A percentile compares a stretch with the other conserved stretches of the same genome.
These are phyloP conservation scores for Drosophila ercepeae DNA, from an alignment of 1,140 invertebrate species.

Conservation along the genomic window DNA sequence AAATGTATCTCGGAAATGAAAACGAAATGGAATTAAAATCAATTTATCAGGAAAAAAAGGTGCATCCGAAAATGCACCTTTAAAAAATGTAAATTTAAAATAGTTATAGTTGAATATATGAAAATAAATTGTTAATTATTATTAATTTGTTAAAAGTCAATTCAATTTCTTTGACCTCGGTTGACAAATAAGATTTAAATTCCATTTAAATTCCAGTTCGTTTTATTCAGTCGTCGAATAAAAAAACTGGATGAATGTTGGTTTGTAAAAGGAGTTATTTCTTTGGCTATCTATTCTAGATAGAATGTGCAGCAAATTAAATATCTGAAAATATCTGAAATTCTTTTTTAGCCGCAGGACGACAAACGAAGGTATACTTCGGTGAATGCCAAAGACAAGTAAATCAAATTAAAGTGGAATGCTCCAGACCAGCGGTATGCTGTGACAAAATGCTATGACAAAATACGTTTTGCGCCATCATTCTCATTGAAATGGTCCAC, in stretches of 20 bases:
- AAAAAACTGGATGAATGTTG: neutral
- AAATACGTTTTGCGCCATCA: conserved; percentile 10
- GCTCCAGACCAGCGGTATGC: conserved; percentile 15
- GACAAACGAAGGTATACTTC: conserved; percentile 12
- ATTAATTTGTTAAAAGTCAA: neutral
- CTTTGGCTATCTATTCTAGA: too few relatives aligned
- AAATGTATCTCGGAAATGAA: conserved; percentile 25
- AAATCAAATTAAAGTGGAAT: conserved; percentile 43
- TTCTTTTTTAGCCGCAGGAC: conserved; percentile 12
- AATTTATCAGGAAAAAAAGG: conserved; percentile 7
- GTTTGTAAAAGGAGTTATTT: neutral
- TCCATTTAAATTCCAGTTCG: neutral
- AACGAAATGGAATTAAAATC: conserved; percentile 41
- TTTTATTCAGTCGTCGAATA: neutral
- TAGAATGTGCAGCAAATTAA: neutral
- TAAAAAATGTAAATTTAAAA: neutral
- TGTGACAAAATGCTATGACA: conserved; percentile 10
- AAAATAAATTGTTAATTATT: neutral
- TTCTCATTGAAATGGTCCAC: too few relatives aligned
- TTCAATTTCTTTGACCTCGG: neutral
- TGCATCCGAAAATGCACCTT: neutral
- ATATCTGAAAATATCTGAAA: conserved; percentile 10
- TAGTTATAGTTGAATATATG: neutral
- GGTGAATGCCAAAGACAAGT: conserved; percentile 14
- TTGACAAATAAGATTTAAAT: neutral